Percentiles rank a stretch among this genome's conserved stretches.
phyloP scores from a whole-genome alignment of 2,797 vertebrate species.

The Melanotaenia boesemani region DNA sequence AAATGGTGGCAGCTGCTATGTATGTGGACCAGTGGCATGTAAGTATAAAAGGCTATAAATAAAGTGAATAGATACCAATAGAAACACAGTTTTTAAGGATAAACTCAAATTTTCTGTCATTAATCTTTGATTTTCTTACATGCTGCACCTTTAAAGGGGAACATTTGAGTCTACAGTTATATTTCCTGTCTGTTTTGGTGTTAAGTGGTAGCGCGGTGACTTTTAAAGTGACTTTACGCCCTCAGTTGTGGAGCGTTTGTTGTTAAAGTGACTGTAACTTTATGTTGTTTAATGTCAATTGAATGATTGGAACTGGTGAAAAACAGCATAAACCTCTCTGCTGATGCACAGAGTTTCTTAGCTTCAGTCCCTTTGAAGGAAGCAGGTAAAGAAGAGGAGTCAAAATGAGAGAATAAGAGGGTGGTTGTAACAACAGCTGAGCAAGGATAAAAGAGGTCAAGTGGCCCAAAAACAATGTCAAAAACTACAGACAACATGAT shows the following conservation, averaged over 20 bases:
- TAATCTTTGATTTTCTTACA: too few relatives aligned
- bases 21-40: too few relatives aligned
- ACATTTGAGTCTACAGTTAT: too few relatives aligned
- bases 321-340: slow-evolving; percentile 38
- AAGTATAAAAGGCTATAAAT: too few relatives aligned
- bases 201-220: too few relatives aligned
- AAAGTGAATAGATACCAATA: too few relatives aligned
- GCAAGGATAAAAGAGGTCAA: slow-evolving; percentile 20
- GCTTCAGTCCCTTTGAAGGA: neutral
- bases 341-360: slow-evolving; percentile 22
- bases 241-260: neutral
- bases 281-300: slow-evolving; percentile 12
- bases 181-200: too few relatives aligned
- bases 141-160: too few relatives aligned
- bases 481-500: slow-evolving; percentile 24
- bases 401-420: neutral
- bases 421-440: neutral
- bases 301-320: slow-evolving; percentile 33
- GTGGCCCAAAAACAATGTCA: slow-evolving; percentile 24
- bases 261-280: slow-evolving; percentile 5
- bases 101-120: too few relatives aligned
- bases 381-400: neutral
- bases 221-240: too few relatives aligned
- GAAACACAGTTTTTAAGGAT: too few relatives aligned
- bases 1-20: too few relatives aligned